Evolutionary conservation across 2,888 invertebrate genomes (phyloP).

Genomic region (Aromia moschata): DNA sequence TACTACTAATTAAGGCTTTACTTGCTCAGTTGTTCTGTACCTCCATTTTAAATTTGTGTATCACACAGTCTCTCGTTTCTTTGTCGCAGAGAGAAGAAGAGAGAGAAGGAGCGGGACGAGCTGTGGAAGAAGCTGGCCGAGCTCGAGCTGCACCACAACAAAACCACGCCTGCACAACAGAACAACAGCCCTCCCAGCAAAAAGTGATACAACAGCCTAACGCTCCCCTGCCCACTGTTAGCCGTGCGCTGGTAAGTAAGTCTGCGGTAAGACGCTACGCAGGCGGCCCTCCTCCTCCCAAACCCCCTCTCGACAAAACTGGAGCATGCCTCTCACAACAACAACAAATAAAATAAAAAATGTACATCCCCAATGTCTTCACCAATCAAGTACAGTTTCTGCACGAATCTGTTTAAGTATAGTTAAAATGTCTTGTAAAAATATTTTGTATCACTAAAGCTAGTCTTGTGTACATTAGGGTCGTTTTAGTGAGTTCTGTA

Average conservation of each 20-base stretch:
- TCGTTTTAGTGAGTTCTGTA: slow-evolving; percentile 39
- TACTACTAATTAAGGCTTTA: too few species aligned
- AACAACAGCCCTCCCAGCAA: slow-evolving; percentile 59
- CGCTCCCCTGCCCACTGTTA: slow-evolving; percentile 51
- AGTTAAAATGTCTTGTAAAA: slow-evolving; percentile 21
- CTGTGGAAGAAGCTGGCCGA: slow-evolving; percentile 96
- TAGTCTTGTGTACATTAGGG: slow-evolving; percentile 46
- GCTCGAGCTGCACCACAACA: slow-evolving; percentile 80
- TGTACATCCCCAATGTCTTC: slow-evolving; percentile 31
- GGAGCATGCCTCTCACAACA: slow-evolving; percentile 47
- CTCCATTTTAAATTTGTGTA: too few species aligned
- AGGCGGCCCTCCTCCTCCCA: slow-evolving; percentile 23
- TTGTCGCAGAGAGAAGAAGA: slow-evolving; percentile 86
- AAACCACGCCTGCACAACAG: slow-evolving; percentile 55
- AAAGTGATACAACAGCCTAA: slow-evolving; percentile 61
- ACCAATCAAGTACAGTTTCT: slow-evolving; percentile 26
- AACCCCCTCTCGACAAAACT: slow-evolving; percentile 15
- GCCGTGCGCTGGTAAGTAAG: slow-evolving; percentile 46
- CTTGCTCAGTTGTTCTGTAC: too few species aligned
- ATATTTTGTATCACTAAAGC: slow-evolving; percentile 43
- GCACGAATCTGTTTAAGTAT: slow-evolving; percentile 22
- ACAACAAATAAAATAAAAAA: slow-evolving; percentile 30
- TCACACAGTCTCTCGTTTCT: slow-evolving; percentile 13
- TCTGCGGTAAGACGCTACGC: slow-evolving; percentile 32
- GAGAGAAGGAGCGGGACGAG: slow-evolving; percentile 96